Base-by-base conservation (phyloP, 1,140 invertebrate species). In the Pseudobourletiella spinata region DNA sequence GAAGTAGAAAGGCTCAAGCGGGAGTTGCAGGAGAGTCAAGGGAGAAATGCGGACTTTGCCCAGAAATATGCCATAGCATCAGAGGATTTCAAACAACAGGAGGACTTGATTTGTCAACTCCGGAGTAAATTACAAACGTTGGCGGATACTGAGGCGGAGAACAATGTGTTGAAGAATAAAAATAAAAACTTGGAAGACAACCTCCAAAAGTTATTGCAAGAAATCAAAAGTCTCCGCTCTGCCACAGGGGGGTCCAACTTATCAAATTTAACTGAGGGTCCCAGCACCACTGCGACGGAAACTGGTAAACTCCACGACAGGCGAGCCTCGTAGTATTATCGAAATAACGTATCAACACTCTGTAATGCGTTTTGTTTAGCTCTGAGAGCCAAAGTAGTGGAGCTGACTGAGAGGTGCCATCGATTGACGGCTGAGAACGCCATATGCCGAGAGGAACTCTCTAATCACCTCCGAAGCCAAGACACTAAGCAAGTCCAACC, bases 51-150 rank as follows among this genome's bases (percentile, higher is more conserved):
- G 15, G 50, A 52, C 29, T 26, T 52, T 3, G 22, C 28, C 3
- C 25, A 14, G 4, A 52, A 52, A 52, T 29, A 26, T 15, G 50
- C 24, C 14, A 52, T 52, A 14, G 50, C 50, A 22, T 52, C 50
- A 22, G 50, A 52, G 29, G 50, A 52, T 52, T 25, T 29, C 22
- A 52, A 52, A 18, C 50, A 52, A 18, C 50, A 52, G 28, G 50
- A 52, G 20, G 50, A 52, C 24, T 25, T 52, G 4, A 52, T 52
- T 52, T 52, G 11, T 14, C 50, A 52, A 52, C 6, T 52, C 24
- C 11, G 50, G 3, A 26, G 50, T 15, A 14, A 52, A 30, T 26
- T 52, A 26, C 50, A 52, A 52, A 14, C 14, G 6, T 8, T 6
- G 6, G 14, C 15, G 6, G 28, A 26, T 52, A 6, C 24, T 11